Conservation (phyloP, 2,113 vertebrate genomes). For the Drymodes brunneopygia region DNA sequence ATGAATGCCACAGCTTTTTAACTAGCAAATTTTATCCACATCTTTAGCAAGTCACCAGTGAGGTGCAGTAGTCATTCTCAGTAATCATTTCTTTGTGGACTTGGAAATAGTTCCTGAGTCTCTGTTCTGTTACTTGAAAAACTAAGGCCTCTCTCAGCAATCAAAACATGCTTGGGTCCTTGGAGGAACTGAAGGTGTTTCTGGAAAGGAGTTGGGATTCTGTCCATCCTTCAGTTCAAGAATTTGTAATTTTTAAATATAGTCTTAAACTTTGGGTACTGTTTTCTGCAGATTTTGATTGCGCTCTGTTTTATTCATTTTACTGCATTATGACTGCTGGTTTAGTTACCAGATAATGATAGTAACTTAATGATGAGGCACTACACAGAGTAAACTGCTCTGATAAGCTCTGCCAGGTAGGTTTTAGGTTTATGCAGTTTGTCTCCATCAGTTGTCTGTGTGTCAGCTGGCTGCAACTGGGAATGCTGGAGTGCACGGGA, state of each 20-base stretch:
- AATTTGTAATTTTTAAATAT: neutral
- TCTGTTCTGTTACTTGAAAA: neutral
- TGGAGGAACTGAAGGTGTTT: neutral
- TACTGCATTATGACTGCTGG: neutral
- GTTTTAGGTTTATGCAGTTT: neutral
- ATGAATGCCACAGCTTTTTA: neutral
- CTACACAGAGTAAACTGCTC: neutral
- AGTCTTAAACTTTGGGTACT: neutral
- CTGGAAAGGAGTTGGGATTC: neutral
- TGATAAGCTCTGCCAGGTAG: neutral
- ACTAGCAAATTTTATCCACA: neutral
- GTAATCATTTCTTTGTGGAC: neutral
- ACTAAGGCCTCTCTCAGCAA: neutral
- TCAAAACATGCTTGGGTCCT: neutral
- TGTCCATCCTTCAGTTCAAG: neutral
- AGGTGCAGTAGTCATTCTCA: neutral
- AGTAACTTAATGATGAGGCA: neutral
- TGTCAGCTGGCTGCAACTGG: neutral
- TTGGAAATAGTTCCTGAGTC: neutral
- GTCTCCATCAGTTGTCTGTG: neutral
- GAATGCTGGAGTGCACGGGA: neutral
- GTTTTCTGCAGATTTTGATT: neutral
- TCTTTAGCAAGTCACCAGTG: neutral
- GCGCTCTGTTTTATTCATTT: neutral
- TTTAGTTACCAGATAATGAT: neutral